Evolutionary conservation across 2,888 invertebrate genomes (phyloP), one percentile per base, ranked within the genome.

Genomic region (Piscicola geometra): DNA sequence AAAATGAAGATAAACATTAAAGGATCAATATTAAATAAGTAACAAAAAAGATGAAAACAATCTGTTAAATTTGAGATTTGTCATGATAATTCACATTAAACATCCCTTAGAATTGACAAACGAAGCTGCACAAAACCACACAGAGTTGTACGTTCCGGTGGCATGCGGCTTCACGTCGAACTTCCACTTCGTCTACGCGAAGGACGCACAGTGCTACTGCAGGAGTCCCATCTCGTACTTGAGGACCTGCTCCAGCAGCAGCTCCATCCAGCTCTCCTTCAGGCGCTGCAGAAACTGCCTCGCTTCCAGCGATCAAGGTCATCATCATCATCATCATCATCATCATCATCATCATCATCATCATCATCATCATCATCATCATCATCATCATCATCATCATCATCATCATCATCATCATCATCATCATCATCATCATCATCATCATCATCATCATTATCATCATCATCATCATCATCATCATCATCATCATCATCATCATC

Each of bases 111-210:
- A n/a, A n/a, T n/a, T n/a, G n/a, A 41, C 41, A 41, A 41, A 41
- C 41, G 15, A 41, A 41, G 5, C 5, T 15, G 15, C 41, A 41
- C 5, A 41, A 5, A 41, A 41, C 15, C 41, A 41, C 41, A 15
- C 36, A 69, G 69, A 69, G n/a, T n/a, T 32, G 36, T 33, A 35
- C 2, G n/a, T 41, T 36, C 36, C 69, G 2, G 36, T 36, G 28
- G 35, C 69, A 21, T 69, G 69, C 28, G 41, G 41, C 12, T 5
- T 69, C 21, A 41, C 35, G 0, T 69, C 69, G 1, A 69, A 69
- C 41, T 69, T 25, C 28, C 69, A 69, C 69, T 69, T 69, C 28
- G 69, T 69, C 18, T 69, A 41, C 69, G 47, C 41, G n/a, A 69
- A 36, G 1, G 69, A 69, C n/a, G 28, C n/a, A 25, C 35, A 69